Base-by-base conservation (phyloP, 2,888 invertebrate species). In the Agrochola circellaris region DNA sequence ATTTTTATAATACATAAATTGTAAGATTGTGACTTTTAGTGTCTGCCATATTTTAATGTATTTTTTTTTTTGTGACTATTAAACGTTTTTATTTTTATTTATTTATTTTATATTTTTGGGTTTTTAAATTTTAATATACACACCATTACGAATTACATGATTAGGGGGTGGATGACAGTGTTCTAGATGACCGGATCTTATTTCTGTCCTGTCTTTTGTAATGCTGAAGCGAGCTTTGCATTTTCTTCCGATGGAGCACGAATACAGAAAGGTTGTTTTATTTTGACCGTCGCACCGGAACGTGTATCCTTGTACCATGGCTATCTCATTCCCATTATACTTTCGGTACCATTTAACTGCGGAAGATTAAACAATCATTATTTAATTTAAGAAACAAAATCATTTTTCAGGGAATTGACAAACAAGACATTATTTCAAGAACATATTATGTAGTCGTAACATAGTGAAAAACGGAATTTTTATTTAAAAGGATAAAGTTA, bases 281-380 rank as follows among this genome's bases (percentile, higher is more conserved):
- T 26, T 64, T 15, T 77, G 58, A 1, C 51, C 48, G 15, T 73
- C 70, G 23, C 74, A 77, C 77, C 91, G 92, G 83, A 90, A 94
- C 0, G 92, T 90, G 75, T 83, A 93, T 0, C 91, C 90, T 5
- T 90, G 74, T 1, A 92, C 71, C 2, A 94, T 61, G 0, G 90
- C 90, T 51, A 92, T 54, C 51, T 79, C 77, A 48, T 89, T 92
- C 1, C 92, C 92, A 8, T 71, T 75, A 8, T 13, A 54, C 30
- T 89, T 93, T n/a, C 69, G 64, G 2, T 81, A 79, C 73, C 87
- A 82, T 26, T 67, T 45, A 2, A 86, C 83, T 84, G 70, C 34
- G 26, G 13, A 68, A 66, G 20, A 71, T 23, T 42, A 38, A 74
- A n/a, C 13, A 26, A 48, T 17, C 2, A 54, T 15, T 23, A 45